phyloP scores from a whole-genome alignment of 2,113 vertebrate genomes.

The Pseudolaguvia tuberculata region DNA sequence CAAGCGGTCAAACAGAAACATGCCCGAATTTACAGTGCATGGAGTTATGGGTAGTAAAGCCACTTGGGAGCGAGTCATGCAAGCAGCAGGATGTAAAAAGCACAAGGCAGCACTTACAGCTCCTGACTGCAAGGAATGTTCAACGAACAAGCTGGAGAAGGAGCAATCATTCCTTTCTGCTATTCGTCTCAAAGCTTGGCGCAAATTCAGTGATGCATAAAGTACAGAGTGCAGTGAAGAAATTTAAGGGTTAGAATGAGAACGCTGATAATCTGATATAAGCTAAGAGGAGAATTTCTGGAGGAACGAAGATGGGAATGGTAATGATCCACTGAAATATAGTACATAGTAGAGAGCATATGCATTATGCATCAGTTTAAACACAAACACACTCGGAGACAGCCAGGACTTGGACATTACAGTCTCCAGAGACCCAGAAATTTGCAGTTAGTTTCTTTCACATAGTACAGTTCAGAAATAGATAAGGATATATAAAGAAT shows the following conservation, averaged over 20 bases:
- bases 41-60: constrained; percentile 31
- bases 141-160: constrained; percentile 1
- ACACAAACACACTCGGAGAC: neutral
- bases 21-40: constrained; percentile 38
- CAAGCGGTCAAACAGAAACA: constrained; percentile 29
- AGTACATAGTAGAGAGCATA: constrained; percentile 4
- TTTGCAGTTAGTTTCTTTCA: neutral
- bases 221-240: constrained; percentile 2
- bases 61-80: constrained; percentile 22
- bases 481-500: constrained; percentile 1
- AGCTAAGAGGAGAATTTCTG: neutral
- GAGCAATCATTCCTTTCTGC: neutral
- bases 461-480: neutral
- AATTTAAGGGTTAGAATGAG: constrained; percentile 1
- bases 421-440: constrained; percentile 20
- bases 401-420: neutral
- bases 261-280: neutral
- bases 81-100: constrained; percentile 6
- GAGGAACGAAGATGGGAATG: neutral
- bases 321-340: constrained; percentile 30
- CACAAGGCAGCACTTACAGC: neutral
- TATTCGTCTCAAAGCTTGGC: neutral
- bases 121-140: constrained; percentile 11
- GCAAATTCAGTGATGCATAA: neutral
- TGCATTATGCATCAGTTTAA: constrained; percentile 30